Percentiles rank a stretch among this genome's conserved stretches.
phyloP scores from a whole-genome alignment of 2,113 vertebrate species.

The Formicarius rufipectus region DNA sequence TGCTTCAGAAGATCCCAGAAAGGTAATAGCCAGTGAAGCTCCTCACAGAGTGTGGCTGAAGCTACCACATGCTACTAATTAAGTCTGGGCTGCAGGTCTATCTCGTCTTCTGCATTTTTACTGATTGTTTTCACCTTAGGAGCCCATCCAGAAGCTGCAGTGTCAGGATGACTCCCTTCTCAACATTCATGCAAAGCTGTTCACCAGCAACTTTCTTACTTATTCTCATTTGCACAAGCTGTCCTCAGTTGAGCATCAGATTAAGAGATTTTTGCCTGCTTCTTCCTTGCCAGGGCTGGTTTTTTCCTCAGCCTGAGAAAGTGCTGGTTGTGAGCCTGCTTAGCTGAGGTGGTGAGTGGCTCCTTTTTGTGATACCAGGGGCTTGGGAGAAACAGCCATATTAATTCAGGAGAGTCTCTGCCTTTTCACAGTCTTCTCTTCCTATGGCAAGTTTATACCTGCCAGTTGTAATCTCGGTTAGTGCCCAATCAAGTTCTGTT shows the following conservation, averaged over 20 bases:
- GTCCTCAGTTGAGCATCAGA: not conserved
- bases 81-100: not conserved
- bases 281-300: not conserved
- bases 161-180: not conserved
- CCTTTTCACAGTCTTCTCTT: not conserved
- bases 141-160: not conserved
- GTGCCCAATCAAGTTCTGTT: not conserved
- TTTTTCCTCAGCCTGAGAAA: not conserved
- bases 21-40: not conserved
- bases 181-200: not conserved
- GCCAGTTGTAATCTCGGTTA: not conserved
- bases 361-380: not conserved
- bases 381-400: not conserved
- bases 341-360: rapidly evolving
- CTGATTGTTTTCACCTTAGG: not conserved
- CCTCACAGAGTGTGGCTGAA: rapidly evolving
- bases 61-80: not conserved
- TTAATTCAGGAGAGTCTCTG: not conserved
- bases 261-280: not conserved
- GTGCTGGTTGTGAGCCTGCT: not conserved
- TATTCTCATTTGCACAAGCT: not conserved
- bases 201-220: not conserved
- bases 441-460: not conserved
- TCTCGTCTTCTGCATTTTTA: not conserved
- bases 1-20: not conserved